A percentile compares a stretch with the other conserved stretches of the same genome.
Conservation (phyloP, 1,140 invertebrate genomes). For the Diuraphis noxia region DNA sequence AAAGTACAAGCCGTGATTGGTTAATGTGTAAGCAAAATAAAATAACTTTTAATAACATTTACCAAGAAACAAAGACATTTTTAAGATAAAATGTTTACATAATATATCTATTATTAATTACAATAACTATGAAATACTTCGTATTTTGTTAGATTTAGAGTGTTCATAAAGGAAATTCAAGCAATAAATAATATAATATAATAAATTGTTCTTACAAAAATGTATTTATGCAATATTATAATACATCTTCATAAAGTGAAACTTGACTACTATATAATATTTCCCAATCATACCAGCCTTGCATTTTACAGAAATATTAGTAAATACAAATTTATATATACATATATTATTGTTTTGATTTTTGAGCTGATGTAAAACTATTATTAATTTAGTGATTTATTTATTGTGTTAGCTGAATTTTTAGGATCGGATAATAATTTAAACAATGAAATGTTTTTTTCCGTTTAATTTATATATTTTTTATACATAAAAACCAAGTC, state of each 20-base stretch:
- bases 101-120: not conserved
- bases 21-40: not conserved
- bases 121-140: not conserved
- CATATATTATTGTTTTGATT: not conserved
- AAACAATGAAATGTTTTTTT: slow-evolving; percentile 2
- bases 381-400: slow-evolving; percentile 11
- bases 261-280: not conserved
- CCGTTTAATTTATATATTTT: not conserved
- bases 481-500: not conserved
- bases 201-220: not conserved
- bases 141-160: not conserved
- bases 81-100: not conserved
- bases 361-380: not conserved
- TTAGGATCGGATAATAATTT: not conserved
- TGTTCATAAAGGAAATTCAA: not conserved
- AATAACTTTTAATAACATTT: not conserved
- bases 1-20: not conserved
- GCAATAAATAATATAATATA: not conserved
- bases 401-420: not conserved
- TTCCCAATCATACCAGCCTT: not conserved
- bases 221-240: not conserved
- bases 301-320: not conserved
- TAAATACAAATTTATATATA: no score
- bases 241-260: not conserved
- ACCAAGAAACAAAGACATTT: not conserved